phyloP scores from a whole-genome alignment of 2,113 vertebrate genomes.

The Tenrec ecaudatus region DNA sequence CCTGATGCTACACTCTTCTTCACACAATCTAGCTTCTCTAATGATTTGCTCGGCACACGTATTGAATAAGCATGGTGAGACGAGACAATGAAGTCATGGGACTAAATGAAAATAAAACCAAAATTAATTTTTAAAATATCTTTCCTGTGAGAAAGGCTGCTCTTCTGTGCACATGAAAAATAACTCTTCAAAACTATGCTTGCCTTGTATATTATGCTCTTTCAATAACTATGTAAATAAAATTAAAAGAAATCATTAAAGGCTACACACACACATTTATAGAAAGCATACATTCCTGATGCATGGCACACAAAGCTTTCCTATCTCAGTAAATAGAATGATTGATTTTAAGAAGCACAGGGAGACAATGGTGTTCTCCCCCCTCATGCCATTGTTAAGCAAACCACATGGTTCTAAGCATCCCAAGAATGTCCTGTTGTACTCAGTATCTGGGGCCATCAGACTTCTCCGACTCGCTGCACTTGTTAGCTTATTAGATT shows the following conservation, averaged over 20 bases:
- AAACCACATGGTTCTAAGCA: background rate
- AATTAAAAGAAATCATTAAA: background rate
- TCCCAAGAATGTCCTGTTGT: background rate
- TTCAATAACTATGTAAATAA: background rate
- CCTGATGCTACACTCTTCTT: too few relatives aligned
- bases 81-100: background rate
- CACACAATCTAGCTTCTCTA: too few relatives aligned
- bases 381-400: background rate
- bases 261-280: background rate
- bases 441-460: background rate
- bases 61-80: too few relatives aligned
- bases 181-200: background rate
- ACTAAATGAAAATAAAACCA: conserved; percentile 2
- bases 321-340: background rate
- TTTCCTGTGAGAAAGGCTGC: background rate
- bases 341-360: background rate
- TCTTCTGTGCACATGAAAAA: background rate
- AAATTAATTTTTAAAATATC: background rate
- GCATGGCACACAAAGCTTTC: background rate
- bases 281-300: background rate
- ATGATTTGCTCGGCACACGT: too few relatives aligned
- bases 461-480: background rate
- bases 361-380: too few relatives aligned
- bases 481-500: background rate
- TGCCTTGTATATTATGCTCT: background rate